A percentile compares a stretch with the other conserved stretches of the same genome.
phyloP scores from a whole-genome alignment of 2,113 vertebrate genomes.

The Anoura caudifer region DNA sequence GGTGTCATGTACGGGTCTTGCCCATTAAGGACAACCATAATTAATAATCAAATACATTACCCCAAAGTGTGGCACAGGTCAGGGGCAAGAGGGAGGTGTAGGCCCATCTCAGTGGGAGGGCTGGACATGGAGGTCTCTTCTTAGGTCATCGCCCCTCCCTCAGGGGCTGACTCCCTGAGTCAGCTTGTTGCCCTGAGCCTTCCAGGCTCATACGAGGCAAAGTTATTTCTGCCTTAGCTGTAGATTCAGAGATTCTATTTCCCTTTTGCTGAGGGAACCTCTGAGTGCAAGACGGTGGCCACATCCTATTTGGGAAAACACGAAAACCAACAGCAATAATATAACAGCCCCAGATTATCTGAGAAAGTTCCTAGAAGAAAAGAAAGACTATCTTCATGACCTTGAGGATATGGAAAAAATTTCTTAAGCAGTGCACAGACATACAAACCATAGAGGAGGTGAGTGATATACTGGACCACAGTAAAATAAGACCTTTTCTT shows the following conservation, averaged over 20 bases:
- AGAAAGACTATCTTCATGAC: background rate
- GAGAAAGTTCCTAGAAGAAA: background rate
- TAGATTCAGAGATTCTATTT: background rate
- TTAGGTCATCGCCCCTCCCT: background rate
- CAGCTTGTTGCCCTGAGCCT: background rate
- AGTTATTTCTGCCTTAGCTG: background rate
- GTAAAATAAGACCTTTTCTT: background rate
- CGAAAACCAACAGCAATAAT: background rate
- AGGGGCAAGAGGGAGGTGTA: background rate
- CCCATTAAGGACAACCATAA: background rate
- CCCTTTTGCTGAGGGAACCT: background rate
- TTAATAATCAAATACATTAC: background rate
- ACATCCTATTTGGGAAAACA: background rate
- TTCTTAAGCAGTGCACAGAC: background rate
- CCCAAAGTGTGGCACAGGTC: background rate
- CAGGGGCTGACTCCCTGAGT: background rate
- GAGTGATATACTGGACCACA: background rate
- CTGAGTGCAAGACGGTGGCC: background rate
- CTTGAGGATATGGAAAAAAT: background rate
- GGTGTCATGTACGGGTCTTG: background rate
- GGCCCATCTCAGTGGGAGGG: background rate
- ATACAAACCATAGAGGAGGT: background rate
- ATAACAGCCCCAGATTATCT: background rate
- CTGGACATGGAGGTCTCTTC: background rate
- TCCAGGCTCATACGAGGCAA: background rate